Evolutionary conservation across 2,888 invertebrate species (phyloP), one percentile per base, ranked within the genome.

Genomic region (Lepidochrysops patricia): DNA sequence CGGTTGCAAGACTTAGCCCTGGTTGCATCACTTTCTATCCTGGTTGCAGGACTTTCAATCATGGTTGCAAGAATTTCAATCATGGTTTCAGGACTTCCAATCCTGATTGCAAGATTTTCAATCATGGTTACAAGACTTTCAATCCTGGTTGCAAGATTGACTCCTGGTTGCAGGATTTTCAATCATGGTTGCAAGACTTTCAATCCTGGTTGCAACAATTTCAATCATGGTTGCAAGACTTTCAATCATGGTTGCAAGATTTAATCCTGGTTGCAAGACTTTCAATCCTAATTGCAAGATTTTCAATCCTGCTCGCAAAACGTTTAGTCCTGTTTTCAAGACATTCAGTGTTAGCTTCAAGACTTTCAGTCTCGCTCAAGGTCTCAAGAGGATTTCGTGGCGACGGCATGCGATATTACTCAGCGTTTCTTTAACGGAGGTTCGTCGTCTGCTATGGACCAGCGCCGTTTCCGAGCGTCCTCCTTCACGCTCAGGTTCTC

Each of bases 361-460:
- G 37, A 32, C 54, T 32, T 32, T 54, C 54, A 32, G 32, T 15
- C 9, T 19, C 4, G 34, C 13, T 23, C 35, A 15, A 57, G 57
- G 13, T 61, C 58, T 59, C 37, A n/a, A n/a, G n/a, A n/a, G n/a
- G n/a, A n/a, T 29, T 60, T 63, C 60, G 57, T 61, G 60, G 63
- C 61, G 63, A 63, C 54, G 62, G 60, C 61, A 60, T 34, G 57
- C 37, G 54, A 15, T 23, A 34, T 48, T 26, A 63, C 72, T 86
- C 82, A 89, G 73, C 86, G 87, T 77, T 88, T 89, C 66, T 87
- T 88, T 61, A 76, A 74, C n/a, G 83, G 84, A 57, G 76, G 79
- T 68, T 84, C 85, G 64, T 87, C 84, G 67, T 91, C 91, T 12
- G 91, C 90, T 57, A 91, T 91, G 13, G 91, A 91, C 91, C 91